phyloP scores from a whole-genome alignment of 1,140 invertebrate genomes.

The Drosophila bocki region DNA sequence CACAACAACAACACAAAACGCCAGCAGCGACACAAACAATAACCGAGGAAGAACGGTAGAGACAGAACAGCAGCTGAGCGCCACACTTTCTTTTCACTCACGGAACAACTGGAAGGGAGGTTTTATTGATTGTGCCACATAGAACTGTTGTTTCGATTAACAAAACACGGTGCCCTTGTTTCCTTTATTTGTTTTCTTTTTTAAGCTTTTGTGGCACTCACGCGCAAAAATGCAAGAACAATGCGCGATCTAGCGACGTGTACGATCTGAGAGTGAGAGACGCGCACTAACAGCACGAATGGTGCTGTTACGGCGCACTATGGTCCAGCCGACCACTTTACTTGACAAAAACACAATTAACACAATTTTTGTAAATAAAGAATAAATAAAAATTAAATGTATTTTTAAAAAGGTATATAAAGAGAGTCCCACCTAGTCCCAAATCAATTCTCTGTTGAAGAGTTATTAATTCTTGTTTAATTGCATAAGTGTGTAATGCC shows the following conservation, averaged over 20 bases:
- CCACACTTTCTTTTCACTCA: conserved; percentile 58
- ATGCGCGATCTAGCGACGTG: conserved; percentile 53
- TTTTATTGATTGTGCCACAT: conserved; percentile 25
- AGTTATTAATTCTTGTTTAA: too few relatives aligned
- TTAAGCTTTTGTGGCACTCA: conserved; percentile 23
- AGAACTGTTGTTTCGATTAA: conserved; percentile 16
- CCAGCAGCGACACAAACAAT: conserved; percentile 46
- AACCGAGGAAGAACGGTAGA: conserved; percentile 10
- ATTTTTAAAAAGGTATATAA: too few relatives aligned
- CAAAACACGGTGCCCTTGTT: conserved; percentile 3
- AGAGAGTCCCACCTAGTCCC: too few relatives aligned
- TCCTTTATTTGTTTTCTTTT: conserved; percentile 26
- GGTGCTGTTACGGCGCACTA: conserved; percentile 31
- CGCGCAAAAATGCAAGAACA: conserved; percentile 26
- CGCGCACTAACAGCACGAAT: conserved; percentile 24
- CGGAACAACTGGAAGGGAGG: conserved; percentile 49
- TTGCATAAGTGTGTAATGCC: too few relatives aligned
- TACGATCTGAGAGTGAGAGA: conserved; percentile 49
- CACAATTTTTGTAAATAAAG: too few relatives aligned
- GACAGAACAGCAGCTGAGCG: conserved; percentile 10
- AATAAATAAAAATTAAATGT: too few relatives aligned
- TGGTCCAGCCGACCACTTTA: too few relatives aligned
- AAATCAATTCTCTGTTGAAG: too few relatives aligned
- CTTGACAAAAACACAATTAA: too few relatives aligned
- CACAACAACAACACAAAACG: conserved; percentile 37